Percentiles rank a stretch among this genome's conserved stretches.
Conservation (phyloP, 2,797 vertebrate species). For the Myiothlypis chrysogaster region DNA sequence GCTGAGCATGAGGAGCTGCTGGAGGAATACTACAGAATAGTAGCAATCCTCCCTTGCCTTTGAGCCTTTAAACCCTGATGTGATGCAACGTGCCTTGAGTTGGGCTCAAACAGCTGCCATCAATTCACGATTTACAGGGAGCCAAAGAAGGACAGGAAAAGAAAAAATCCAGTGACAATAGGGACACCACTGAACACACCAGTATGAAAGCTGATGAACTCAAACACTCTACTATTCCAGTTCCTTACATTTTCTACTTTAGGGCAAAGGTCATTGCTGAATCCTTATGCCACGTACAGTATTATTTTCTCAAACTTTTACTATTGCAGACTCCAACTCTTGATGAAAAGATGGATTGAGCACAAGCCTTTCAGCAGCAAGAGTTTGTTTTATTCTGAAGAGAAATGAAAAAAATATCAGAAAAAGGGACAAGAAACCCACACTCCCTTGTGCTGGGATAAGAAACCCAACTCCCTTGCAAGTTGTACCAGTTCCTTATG, state of each 20-base stretch:
- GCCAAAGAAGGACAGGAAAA: conserved; percentile 40
- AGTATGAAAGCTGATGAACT: conserved; percentile 38
- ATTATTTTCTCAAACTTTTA: conserved; percentile 62
- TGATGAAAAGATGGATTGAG: conserved; percentile 49
- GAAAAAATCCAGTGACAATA: conserved; percentile 31
- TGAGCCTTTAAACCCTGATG: conserved; percentile 52
- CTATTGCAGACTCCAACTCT: conserved; percentile 16
- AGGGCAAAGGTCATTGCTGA: conserved; percentile 41
- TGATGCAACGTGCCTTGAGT: conserved; percentile 52
- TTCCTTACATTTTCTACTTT: conserved; percentile 32
- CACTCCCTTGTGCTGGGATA: neutral
- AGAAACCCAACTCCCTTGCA: neutral
- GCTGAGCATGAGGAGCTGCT: conserved; percentile 52
- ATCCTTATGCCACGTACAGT: neutral
- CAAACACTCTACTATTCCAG: conserved; percentile 33
- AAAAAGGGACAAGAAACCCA: neutral
- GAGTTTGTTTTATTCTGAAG: conserved; percentile 30
- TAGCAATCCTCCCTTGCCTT: conserved; percentile 52
- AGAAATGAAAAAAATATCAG: conserved; percentile 9
- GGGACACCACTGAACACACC: conserved; percentile 26
- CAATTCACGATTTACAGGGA: conserved; percentile 56
- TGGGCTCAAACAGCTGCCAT: conserved; percentile 60
- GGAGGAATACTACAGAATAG: conserved; percentile 44
- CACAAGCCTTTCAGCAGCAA: conserved; percentile 10
- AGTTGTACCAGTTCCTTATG: neutral